A percentile compares a stretch with the other conserved stretches of the same genome.
Evolutionary conservation across 2,113 vertebrate genomes (phyloP).

Genomic region (Entelurus aequoreus): DNA sequence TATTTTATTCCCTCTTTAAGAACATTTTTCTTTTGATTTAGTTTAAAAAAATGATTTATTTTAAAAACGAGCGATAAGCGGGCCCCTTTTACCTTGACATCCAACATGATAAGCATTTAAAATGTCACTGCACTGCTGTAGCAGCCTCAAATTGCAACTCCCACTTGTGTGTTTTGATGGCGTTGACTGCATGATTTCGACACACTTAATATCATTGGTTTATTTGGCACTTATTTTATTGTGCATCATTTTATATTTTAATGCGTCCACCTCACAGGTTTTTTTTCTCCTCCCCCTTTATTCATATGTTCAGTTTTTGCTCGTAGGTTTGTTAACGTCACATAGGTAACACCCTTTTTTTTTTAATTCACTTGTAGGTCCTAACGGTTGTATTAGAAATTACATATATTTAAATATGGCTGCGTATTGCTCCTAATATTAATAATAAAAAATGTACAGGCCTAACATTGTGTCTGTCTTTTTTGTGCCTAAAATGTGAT

Average conservation of each 20-base stretch:
- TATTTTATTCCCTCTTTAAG: neutral
- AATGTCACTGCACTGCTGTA: conserved; percentile 4
- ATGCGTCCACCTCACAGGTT: conserved; percentile 11
- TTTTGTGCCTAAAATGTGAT: no score
- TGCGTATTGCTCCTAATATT: conserved; percentile 57
- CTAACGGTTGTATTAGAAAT: conserved; percentile 54
- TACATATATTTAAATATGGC: conserved; percentile 57
- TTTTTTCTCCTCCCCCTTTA: conserved; percentile 1
- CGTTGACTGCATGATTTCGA: neutral
- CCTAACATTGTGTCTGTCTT: neutral
- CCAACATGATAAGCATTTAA: neutral
- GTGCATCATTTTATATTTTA: neutral
- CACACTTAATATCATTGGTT: neutral
- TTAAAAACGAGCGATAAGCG: conserved; percentile 1
- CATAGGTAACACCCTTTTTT: conserved; percentile 42
- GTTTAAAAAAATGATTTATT: conserved; percentile 6
- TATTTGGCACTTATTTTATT: neutral
- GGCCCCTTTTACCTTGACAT: neutral
- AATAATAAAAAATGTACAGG: conserved; percentile 51
- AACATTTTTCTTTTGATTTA: conserved; percentile 23
- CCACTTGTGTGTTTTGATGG: neutral
- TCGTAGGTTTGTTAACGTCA: conserved; percentile 57
- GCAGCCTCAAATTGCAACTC: neutral
- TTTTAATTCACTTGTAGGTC: conserved; percentile 48
- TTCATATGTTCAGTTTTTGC: conserved; percentile 40